Base-by-base conservation (phyloP, 2,888 invertebrate genomes). In the Tanypteryx hageni region DNA sequence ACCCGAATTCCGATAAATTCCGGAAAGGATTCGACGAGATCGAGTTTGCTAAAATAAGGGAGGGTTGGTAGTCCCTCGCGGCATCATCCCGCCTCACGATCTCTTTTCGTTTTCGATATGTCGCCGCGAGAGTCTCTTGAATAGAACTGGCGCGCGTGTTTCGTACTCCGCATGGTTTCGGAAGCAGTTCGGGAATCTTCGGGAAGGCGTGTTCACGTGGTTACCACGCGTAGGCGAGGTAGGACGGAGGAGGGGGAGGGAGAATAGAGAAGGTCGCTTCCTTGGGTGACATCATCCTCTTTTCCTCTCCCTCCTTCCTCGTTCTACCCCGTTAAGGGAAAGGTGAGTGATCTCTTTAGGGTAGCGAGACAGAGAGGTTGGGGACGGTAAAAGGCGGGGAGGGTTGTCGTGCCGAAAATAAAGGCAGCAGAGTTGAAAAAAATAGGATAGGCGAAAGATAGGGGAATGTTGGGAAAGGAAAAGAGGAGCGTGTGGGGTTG, bases 201-300 rank as follows among this genome's bases (percentile, higher is more conserved):
- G 76, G 76, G 76, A 76, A 76, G 76, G 76, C 76, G 76, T 76
- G 76, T 27, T 76, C 76, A 76, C 76, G 76, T 76, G 76, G 76
- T 76, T 27, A 16, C 76, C 76, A 76, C 27, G 76, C 76, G 76
- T 76, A 76, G 76, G 76, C 76, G 76, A n/a, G 76, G 22, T 27
- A 27, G 76, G 76, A 22, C 10, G 76, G 11, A 27, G 10, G 76
- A 27, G 27, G 76, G 76, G 76, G 76, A 27, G 76, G 11, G 76
- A 14, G 76, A n/a, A 76, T 76, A 76, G 76, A 27, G 27, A 76
- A 27, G 68, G 68, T 68, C 16, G 64, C 64, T 64, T 68, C 68
- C 68, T 76, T 14, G 76, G 76, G 13, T 27, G 27, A 76, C 76
- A 76, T 76, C 76, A 76, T 27, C 22, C 76, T 27, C 27, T 76